A percentile compares a stretch with the other conserved stretches of the same genome.
phyloP scores from a whole-genome alignment of 2,888 invertebrate genomes.

The Ectropis crepuscularia region DNA sequence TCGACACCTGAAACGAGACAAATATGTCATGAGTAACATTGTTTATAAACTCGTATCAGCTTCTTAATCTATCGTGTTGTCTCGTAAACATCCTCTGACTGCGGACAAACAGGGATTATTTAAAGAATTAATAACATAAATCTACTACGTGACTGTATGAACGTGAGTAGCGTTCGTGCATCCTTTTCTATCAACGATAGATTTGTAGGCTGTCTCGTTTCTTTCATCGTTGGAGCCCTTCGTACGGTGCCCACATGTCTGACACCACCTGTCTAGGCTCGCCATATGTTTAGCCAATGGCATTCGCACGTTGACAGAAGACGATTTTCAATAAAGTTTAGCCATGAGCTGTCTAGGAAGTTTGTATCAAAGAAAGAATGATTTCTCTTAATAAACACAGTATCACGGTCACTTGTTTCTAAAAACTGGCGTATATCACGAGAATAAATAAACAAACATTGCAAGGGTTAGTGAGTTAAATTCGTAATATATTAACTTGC shows the following conservation, averaged over 20 bases:
- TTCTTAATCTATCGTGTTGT: constrained; percentile 35
- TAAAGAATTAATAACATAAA: constrained; percentile 66
- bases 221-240: constrained; percentile 70
- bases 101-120: constrained; percentile 60
- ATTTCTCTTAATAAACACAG: constrained; percentile 34
- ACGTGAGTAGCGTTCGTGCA: constrained; percentile 49
- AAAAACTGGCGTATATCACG: constrained; percentile 46
- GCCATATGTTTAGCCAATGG: constrained; percentile 57
- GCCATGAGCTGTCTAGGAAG: constrained; percentile 68
- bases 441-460: constrained; percentile 47
- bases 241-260: constrained; percentile 69
- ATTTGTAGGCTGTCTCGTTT: constrained; percentile 53
- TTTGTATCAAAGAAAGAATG: constrained; percentile 43
- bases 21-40: constrained; percentile 36
- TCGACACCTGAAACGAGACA: constrained; percentile 74
- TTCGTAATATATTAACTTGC: constrained; percentile 47
- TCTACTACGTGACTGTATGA: constrained; percentile 50
- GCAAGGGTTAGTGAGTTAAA: constrained; percentile 46
- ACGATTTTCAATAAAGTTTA: constrained; percentile 45
- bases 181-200: constrained; percentile 60
- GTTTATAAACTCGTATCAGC: constrained; percentile 43
- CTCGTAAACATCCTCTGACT: constrained; percentile 48
- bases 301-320: constrained; percentile 44
- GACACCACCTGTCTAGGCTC: constrained; percentile 67
- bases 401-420: constrained; percentile 34